Percentiles rank a stretch among this genome's conserved stretches.
Conservation (phyloP, 2,888 invertebrate genomes). For the Xylota segnis region DNA sequence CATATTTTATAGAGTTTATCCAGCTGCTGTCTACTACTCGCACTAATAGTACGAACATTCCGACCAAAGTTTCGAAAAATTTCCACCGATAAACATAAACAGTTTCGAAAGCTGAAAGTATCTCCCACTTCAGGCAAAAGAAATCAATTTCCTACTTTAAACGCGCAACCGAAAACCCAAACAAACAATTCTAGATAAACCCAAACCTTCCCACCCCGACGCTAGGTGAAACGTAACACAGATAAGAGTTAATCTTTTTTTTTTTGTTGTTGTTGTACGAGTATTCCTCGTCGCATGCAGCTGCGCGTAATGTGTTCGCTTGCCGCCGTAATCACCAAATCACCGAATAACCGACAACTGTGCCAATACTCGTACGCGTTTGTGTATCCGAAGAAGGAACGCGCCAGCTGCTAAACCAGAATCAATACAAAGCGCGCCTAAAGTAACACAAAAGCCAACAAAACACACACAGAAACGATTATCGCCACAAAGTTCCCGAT, state of each 20-base stretch:
- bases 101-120: neutral
- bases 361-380: slow-evolving; percentile 30
- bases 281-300: slow-evolving; percentile 15
- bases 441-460: slow-evolving; percentile 49
- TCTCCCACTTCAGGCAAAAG: neutral
- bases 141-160: slow-evolving; percentile 33
- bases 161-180: slow-evolving; percentile 35
- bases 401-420: slow-evolving; percentile 58
- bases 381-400: slow-evolving; percentile 26
- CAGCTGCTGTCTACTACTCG: neutral
- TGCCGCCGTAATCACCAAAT: slow-evolving; percentile 28
- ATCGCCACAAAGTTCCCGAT: slow-evolving; percentile 68
- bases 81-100: no score
- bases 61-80: no score
- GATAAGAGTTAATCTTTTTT: slow-evolving; percentile 54
- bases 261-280: slow-evolving; percentile 13
- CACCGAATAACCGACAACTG: slow-evolving; percentile 53
- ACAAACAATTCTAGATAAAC: slow-evolving; percentile 60
- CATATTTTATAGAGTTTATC: no score
- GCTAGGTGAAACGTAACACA: slow-evolving; percentile 37
- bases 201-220: slow-evolving; percentile 39
- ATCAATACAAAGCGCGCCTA: slow-evolving; percentile 63
- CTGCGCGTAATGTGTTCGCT: slow-evolving; percentile 33
- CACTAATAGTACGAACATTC: no score
- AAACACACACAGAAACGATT: slow-evolving; percentile 62